A percentile compares a stretch with the other conserved stretches of the same genome.
phyloP scores from a whole-genome alignment of 2,888 invertebrate genomes.

The Cacoxenus indagator region DNA sequence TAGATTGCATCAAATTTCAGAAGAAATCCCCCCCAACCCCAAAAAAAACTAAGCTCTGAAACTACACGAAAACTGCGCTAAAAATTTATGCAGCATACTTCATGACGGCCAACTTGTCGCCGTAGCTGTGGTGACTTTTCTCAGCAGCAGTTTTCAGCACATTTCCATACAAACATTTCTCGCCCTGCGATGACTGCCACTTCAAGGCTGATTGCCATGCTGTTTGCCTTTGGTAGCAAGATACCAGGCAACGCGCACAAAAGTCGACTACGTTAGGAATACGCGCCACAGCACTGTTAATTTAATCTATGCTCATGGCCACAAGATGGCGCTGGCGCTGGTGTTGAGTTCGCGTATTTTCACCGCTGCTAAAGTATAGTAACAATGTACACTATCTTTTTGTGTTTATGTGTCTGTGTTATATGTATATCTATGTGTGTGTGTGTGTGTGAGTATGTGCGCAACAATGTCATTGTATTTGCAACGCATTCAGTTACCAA shows the following conservation, averaged over 20 bases:
- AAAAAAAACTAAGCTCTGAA: slow-evolving; percentile 9
- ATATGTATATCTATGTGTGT: slow-evolving; percentile 32
- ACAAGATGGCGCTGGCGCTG: slow-evolving; percentile 65
- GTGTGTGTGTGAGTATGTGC: slow-evolving; percentile 18
- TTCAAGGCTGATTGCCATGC: slow-evolving; percentile 29
- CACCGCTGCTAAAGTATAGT: slow-evolving; percentile 35
- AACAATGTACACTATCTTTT: background rate
- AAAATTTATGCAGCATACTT: slow-evolving; percentile 29
- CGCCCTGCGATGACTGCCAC: slow-evolving; percentile 39
- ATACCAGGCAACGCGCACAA: background rate
- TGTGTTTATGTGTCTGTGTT: slow-evolving; percentile 28
- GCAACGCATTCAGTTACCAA: slow-evolving; percentile 53
- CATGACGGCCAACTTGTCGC: slow-evolving; percentile 15
- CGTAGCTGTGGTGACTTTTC: slow-evolving; percentile 56
- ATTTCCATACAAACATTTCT: slow-evolving; percentile 14
- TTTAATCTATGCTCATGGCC: slow-evolving; percentile 65
- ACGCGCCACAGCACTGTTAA: slow-evolving; percentile 52
- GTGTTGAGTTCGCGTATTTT: slow-evolving; percentile 50
- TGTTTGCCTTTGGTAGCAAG: slow-evolving; percentile 1
- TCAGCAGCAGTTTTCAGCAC: slow-evolving; percentile 35
- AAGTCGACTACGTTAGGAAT: background rate
- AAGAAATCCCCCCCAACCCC: slow-evolving; percentile 17
- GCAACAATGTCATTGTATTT: slow-evolving; percentile 22
- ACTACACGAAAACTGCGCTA: slow-evolving; percentile 6
- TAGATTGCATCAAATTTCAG: slow-evolving; percentile 16